A percentile compares a stretch with the other conserved stretches of the same genome.
Conservation (phyloP, 2,888 invertebrate species). For the Caenorhabditis uteleia region DNA sequence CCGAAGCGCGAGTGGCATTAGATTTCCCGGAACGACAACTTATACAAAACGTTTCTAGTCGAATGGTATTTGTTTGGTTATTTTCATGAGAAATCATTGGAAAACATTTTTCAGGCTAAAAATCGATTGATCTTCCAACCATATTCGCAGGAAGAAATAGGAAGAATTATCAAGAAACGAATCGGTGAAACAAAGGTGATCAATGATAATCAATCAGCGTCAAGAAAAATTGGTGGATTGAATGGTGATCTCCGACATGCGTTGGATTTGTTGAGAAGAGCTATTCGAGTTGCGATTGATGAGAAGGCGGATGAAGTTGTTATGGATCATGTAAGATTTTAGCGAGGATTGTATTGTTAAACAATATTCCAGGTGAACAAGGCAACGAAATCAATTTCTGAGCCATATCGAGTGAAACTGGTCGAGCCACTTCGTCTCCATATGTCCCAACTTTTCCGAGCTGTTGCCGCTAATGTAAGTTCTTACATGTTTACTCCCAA, state of each 20-base stretch:
- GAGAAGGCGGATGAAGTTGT: slow-evolving; percentile 36
- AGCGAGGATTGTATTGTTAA: too few species aligned
- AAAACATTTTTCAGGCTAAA: slow-evolving; percentile 75
- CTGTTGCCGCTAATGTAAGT: slow-evolving; percentile 75
- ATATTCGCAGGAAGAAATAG: slow-evolving; percentile 82
- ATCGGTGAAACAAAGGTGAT: slow-evolving; percentile 25
- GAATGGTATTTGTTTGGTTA: too few species aligned
- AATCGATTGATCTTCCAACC: slow-evolving; percentile 87
- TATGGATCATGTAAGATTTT: slow-evolving; percentile 42
- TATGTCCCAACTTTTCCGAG: slow-evolving; percentile 82
- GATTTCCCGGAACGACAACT: slow-evolving; percentile 90
- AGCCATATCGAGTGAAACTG: slow-evolving; percentile 44
- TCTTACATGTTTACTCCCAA: too few species aligned
- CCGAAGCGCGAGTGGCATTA: slow-evolving; percentile 83
- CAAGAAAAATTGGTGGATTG: slow-evolving; percentile 80
- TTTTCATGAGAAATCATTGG: too few species aligned
- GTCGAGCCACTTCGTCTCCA: slow-evolving; percentile 70
- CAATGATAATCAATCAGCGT: slow-evolving; percentile 43
- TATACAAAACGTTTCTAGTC: slow-evolving; percentile 71
- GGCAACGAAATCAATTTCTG: slow-evolving; percentile 46
- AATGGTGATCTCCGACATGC: slow-evolving; percentile 95
- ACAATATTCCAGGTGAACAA: too few species aligned
- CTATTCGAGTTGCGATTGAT: slow-evolving; percentile 82
- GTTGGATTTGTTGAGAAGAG: slow-evolving; percentile 88
- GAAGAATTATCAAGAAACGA: slow-evolving; percentile 48